These are phyloP conservation scores for Drosophila subsilvestris DNA, from an alignment of 2,888 invertebrate genomes.

Conservation along the genomic window DNA sequence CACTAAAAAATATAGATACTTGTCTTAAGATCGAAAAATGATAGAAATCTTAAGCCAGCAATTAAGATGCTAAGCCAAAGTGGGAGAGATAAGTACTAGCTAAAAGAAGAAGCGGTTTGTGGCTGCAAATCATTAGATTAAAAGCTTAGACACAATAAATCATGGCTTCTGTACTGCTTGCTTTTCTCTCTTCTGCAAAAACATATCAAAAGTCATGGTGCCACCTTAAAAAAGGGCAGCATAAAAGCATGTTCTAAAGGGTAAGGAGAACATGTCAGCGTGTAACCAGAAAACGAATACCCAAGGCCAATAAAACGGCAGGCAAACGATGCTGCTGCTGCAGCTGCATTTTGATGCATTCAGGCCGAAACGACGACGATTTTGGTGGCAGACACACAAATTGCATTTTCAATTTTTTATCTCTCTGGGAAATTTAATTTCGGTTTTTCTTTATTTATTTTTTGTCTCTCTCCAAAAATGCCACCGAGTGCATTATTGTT, in stretches of 20 bases:
- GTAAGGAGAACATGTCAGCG: constrained; percentile 54
- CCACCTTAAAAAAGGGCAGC: neutral
- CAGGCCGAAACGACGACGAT: constrained; percentile 41
- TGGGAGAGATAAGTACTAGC: neutral
- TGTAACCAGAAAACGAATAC: constrained; percentile 41
- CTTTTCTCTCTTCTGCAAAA: neutral
- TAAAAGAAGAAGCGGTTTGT: neutral
- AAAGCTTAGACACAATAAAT: neutral
- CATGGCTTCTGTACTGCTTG: too few relatives aligned
- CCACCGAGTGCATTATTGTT: constrained; percentile 58
- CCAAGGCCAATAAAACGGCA: constrained; percentile 66
- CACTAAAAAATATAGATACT: neutral
- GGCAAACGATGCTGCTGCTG: constrained; percentile 63
- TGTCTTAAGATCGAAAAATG: too few relatives aligned
- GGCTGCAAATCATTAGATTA: neutral
- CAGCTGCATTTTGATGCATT: neutral
- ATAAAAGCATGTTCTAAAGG: neutral
- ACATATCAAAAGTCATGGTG: neutral
- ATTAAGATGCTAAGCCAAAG: neutral
- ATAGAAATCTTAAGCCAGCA: too few relatives aligned
- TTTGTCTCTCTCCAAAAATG: neutral
- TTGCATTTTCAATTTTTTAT: constrained; percentile 69
- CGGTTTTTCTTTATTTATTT: constrained; percentile 39
- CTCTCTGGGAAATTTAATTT: constrained; percentile 56
- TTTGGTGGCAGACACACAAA: constrained; percentile 57